Evolutionary conservation across 1,140 invertebrate genomes (phyloP).

Genomic region (Tetragonula clypearis): DNA sequence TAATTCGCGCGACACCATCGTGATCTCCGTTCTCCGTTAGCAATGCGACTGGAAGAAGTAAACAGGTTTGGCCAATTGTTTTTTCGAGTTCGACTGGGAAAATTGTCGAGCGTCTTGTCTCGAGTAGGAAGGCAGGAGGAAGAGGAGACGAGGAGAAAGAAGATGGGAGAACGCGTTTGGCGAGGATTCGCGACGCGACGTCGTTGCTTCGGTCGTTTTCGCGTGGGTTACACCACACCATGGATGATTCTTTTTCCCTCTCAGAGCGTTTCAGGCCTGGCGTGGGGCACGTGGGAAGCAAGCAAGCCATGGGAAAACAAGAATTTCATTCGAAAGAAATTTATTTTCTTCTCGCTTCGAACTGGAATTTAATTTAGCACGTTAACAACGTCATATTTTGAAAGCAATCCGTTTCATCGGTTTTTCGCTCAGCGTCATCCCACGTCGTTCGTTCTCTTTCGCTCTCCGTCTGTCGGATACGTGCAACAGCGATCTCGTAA

Average conservation of each 20-base stretch:
- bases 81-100: neutral
- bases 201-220: neutral
- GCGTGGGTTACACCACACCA: constrained; percentile 13
- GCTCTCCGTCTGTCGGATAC: neutral
- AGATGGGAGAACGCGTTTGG: constrained; percentile 11
- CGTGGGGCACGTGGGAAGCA: constrained; percentile 7
- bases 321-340: neutral
- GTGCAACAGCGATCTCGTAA: no score
- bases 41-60: constrained; percentile 6
- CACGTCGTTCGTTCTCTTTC: constrained; percentile 11
- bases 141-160: neutral
- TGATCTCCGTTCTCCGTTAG: constrained; percentile 13
- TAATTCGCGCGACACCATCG: neutral
- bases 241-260: neutral
- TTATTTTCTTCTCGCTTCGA: neutral
- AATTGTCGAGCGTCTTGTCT: neutral
- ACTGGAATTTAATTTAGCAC: neutral
- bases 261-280: neutral
- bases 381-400: neutral
- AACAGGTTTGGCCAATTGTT: constrained; percentile 15
- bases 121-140: neutral
- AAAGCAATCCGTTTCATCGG: neutral
- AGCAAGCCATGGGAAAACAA: neutral
- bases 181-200: constrained; percentile 10
- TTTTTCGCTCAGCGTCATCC: neutral